Percentiles rank a stretch among this genome's conserved stretches.
Conservation (phyloP, 2,113 vertebrate species). For the Hippoglossus stenolepis region DNA sequence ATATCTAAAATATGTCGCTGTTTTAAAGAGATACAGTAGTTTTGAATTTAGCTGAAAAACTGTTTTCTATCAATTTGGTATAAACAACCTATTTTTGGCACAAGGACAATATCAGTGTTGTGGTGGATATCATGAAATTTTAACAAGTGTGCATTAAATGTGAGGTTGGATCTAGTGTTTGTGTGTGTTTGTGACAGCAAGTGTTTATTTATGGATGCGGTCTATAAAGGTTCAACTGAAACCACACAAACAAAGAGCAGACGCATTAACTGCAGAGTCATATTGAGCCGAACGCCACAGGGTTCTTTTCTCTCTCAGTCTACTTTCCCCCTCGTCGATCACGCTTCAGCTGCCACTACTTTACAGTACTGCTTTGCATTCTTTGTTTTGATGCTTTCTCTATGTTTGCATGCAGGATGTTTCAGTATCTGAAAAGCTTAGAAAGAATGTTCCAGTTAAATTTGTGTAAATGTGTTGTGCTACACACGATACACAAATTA, state of each 20-base stretch:
- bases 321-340: neutral
- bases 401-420: neutral
- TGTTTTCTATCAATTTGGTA: neutral
- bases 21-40: neutral
- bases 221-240: neutral
- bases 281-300: neutral
- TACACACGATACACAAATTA: too few relatives aligned
- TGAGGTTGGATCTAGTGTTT: neutral
- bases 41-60: neutral
- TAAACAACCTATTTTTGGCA: neutral
- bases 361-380: neutral
- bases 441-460: too few relatives aligned
- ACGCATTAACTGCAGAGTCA: slow-evolving; percentile 44
- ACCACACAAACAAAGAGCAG: slow-evolving; percentile 3
- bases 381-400: neutral
- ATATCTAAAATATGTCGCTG: too few relatives aligned
- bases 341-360: neutral
- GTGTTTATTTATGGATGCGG: neutral
- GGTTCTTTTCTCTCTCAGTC: slow-evolving; percentile 2
- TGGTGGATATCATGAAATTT: neutral
- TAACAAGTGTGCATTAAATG: neutral
- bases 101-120: neutral
- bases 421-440: too few relatives aligned
- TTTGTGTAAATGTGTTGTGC: too few relatives aligned
- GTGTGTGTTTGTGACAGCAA: neutral